Base-by-base conservation (phyloP, 2,113 vertebrate species). In the Probosciger aterrimus region DNA sequence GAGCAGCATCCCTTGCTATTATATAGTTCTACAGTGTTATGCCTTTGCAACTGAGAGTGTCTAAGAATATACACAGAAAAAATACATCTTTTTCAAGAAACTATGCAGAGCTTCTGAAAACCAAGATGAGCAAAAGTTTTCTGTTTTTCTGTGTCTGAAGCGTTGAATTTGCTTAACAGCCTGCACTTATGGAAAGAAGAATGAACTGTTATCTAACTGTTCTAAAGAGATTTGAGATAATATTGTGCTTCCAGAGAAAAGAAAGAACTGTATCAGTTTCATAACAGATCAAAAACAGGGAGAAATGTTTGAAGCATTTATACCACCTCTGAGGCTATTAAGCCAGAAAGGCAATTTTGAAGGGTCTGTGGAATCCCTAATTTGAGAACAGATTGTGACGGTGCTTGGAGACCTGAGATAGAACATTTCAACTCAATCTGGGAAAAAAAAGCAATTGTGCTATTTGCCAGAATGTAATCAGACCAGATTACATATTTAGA, bases 171-270 rank as follows among this genome's bases (percentile, higher is more conserved):
- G 23, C 49, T 93, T 92, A 93, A 85, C 65, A 73, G 47, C 4
- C 64, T 86, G 52, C 33, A 68, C 19, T 87, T 91, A 79, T 30
- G 73, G 65, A 91, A 89, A 89, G 44, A 81, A 77, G 41, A 81
- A 77, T 50, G n/a, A 60, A 47, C 64, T 71, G 27, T 92, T 95
- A 75, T 44, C 69, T 93, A 92, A 69, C 81, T 62, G 52, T 65
- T 82, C 89, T 82, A 87, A 92, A 82, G 83, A 92, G 74, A 95
- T 73, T 91, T 89, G 77, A 96, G 93, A 92, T 91, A 82, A 93
- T 91, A 95, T 68, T 86, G 57, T 82, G 19, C 41, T 92, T 82
- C n/a, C 57, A 92, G 43, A 92, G 64, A 67, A 93, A 94, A 86
- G 35, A 81, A 93, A 59, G 33, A 74, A 83, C 76, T 55, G 4